Evolutionary conservation across 2,113 vertebrate species (phyloP).

Genomic region (Corythoichthys haematopterus): DNA sequence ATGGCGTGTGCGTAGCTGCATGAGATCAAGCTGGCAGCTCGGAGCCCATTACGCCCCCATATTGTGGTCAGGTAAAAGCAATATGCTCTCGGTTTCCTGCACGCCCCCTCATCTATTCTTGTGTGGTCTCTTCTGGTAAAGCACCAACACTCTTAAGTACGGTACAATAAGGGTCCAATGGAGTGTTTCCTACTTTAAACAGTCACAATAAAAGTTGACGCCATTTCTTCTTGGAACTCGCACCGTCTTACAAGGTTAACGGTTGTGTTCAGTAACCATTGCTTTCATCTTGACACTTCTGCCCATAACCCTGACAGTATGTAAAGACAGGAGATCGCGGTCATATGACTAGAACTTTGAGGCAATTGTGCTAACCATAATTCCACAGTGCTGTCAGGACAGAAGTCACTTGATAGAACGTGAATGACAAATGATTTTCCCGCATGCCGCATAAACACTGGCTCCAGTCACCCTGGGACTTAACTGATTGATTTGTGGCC

Average conservation of each 20-base stretch:
- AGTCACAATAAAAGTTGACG: too few species aligned
- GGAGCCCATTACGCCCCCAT: slow-evolving; percentile 33
- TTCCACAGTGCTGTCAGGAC: background rate
- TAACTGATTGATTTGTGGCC: slow-evolving; percentile 13
- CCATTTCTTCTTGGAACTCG: too few species aligned
- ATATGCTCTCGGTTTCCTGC: slow-evolving; percentile 49
- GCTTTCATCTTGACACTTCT: too few species aligned
- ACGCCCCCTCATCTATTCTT: slow-evolving; percentile 40
- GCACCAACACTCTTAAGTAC: background rate
- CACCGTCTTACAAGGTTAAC: too few species aligned
- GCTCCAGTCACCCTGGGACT: slow-evolving; percentile 34
- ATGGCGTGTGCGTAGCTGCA: slow-evolving; percentile 20
- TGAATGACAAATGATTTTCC: background rate
- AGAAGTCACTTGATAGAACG: background rate
- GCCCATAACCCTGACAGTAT: too few species aligned
- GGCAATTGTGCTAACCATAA: too few species aligned
- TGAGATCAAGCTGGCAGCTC: slow-evolving; percentile 27
- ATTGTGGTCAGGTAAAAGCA: slow-evolving; percentile 51
- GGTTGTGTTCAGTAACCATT: too few species aligned
- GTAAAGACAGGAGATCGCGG: too few species aligned
- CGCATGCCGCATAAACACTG: background rate
- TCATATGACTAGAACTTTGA: background rate
- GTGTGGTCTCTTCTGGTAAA: slow-evolving; percentile 42
- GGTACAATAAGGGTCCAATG: background rate
- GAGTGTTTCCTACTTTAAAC: too few species aligned